phyloP scores from a whole-genome alignment of 1,140 invertebrate species.

The Telenomus remus region DNA sequence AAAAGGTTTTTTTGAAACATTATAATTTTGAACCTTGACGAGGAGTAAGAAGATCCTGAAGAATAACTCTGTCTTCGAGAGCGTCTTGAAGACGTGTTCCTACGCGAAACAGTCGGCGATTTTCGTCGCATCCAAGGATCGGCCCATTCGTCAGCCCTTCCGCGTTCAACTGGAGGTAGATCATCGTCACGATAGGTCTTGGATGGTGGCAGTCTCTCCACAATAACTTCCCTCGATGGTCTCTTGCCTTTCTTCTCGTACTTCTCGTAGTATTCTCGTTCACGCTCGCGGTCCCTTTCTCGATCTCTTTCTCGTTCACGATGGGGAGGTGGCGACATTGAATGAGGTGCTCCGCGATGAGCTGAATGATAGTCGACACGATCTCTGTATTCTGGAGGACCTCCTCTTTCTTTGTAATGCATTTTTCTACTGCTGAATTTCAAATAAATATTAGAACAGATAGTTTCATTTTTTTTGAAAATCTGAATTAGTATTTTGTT shows the following conservation, averaged over 20 bases:
- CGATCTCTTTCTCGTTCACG: constrained; percentile 66
- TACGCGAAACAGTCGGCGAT: constrained; percentile 77
- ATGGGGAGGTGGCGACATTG: constrained; percentile 68
- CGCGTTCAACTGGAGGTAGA: constrained; percentile 66
- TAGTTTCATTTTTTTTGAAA: neutral
- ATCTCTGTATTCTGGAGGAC: constrained; percentile 69
- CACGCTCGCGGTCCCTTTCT: constrained; percentile 70
- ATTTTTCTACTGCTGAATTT: constrained; percentile 65
- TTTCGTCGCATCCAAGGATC: constrained; percentile 93
- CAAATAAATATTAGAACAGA: too few relatives aligned
- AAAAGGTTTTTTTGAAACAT: too few relatives aligned
- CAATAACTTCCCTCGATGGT: constrained; percentile 85
- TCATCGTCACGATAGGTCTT: constrained; percentile 73
- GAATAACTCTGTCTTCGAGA: constrained; percentile 80
- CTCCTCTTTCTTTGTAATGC: constrained; percentile 70
- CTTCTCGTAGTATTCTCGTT: constrained; percentile 73
- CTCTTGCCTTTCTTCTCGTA: constrained; percentile 78
- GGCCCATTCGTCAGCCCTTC: constrained; percentile 89
- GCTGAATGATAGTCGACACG: constrained; percentile 70
- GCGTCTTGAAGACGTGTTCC: constrained; percentile 75
- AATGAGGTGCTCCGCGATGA: constrained; percentile 64
- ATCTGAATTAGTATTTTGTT: too few relatives aligned
- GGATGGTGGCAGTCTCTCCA: constrained; percentile 81
- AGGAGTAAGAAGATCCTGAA: constrained; percentile 85
- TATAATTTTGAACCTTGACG: constrained; percentile 78